Evolutionary conservation across 2,888 invertebrate genomes (phyloP), one percentile per base, ranked within the genome.

Genomic region (Saturnia pavonia): DNA sequence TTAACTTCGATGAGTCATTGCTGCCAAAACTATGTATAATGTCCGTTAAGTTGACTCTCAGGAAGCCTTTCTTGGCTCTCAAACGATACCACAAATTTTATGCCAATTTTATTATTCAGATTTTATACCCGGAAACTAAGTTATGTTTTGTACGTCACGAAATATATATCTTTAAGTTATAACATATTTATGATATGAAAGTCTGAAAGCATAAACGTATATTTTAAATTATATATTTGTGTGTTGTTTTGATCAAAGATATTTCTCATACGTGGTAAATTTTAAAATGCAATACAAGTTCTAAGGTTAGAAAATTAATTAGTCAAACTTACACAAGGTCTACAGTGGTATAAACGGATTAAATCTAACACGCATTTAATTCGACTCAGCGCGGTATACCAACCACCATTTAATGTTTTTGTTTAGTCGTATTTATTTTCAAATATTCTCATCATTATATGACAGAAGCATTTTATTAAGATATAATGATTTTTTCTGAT

Each of bases 1-100:
- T 72, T 75, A 72, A 71, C 76, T 71, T 74, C 74, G 79, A 79
- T 87, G 88, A 88, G 77, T 87, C 86, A 87, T 14, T 27, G 27
- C 79, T 81, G 68, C 71, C 72, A 66, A 74, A 74, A 73, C 73
- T 73, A 71, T 70, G n/a, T 72, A 71, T 69, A 72, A 40, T 45
- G 71, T 69, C 69, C 57, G 71, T 69, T 70, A 70, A 69, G 57
- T 72, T 68, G 54, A 69, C 70, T 72, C 57, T 16, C 68, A 66
- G 65, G 22, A 42, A 25, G 19, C 42, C 12, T 22, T 40, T 66
- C 57, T 60, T 14, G 14, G 19, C 12, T 60, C 6, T 27, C 27
- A 60, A 60, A 2, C 25, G 25, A 27, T 27, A 60, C 4, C 25
- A 25, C 25, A 14, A 60, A 60, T 27, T 34, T 34, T 34, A 34